These are phyloP conservation scores for Villa cingulata DNA, from an alignment of 2,888 invertebrate genomes.

Conservation along the genomic window DNA sequence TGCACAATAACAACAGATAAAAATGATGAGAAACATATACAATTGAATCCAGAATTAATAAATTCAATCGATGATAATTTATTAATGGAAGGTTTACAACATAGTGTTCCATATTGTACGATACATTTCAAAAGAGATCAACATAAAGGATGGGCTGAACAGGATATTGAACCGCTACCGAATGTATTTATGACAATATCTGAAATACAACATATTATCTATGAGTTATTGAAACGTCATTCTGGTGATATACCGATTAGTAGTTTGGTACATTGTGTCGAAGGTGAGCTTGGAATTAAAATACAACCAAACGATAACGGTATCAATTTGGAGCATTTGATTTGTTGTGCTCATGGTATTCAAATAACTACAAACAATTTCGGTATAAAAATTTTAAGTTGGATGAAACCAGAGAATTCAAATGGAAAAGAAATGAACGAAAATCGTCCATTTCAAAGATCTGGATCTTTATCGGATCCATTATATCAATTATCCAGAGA, in stretches of 20 bases:
- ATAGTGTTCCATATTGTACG: slow-evolving; percentile 48
- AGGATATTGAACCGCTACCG: slow-evolving; percentile 50
- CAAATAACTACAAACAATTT: slow-evolving; percentile 35
- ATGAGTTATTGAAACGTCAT: slow-evolving; percentile 30
- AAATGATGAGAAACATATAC: slow-evolving; percentile 55
- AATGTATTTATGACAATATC: slow-evolving; percentile 38
- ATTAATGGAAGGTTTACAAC: slow-evolving; percentile 36
- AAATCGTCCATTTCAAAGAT: slow-evolving; percentile 20
- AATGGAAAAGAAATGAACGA: slow-evolving; percentile 13
- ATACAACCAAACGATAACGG: slow-evolving; percentile 43
- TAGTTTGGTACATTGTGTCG: slow-evolving; percentile 32
- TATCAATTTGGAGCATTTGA: slow-evolving; percentile 78
- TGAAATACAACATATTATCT: slow-evolving; percentile 31
- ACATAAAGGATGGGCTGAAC: slow-evolving; percentile 63
- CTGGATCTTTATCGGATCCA: slow-evolving; percentile 26
- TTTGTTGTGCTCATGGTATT: slow-evolving; percentile 69
- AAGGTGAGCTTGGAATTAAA: slow-evolving; percentile 27
- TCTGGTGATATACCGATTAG: slow-evolving; percentile 33
- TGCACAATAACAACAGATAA: slow-evolving; percentile 59
- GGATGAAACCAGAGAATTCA: slow-evolving; percentile 25
- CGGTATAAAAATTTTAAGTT: slow-evolving; percentile 34
- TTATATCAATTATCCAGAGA: slow-evolving; percentile 69
- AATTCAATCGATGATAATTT: slow-evolving; percentile 39
- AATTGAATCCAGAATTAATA: slow-evolving; percentile 48
- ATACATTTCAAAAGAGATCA: slow-evolving; percentile 45